Base-by-base conservation (phyloP, 30 jellyfish, hydroid and myxozoan genomes). In the Rhopilema esculentum region DNA sequence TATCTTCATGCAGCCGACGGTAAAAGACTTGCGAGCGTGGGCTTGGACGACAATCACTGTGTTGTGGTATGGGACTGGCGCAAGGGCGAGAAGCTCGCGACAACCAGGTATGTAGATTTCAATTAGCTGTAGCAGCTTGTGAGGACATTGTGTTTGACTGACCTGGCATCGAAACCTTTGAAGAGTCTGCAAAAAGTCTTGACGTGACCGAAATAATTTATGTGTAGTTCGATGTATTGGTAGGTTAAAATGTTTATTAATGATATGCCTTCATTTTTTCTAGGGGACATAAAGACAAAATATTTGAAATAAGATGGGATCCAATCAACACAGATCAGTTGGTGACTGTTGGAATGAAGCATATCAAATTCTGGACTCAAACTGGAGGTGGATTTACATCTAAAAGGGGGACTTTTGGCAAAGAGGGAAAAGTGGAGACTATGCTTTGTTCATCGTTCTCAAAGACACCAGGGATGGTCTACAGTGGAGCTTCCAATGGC, bases 351-450 rank as follows among this genome's bases (percentile, higher is more conserved):
- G 98, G 98, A 16, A 78, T 93, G 74, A 96, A 95, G 50, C 98
- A 93, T 66, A 88, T 93, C 63, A 93, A 93, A 48, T 93, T 93
- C 82, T 93, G 98, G 98, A 88, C 97, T 19, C 96, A 82, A 24
- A 48, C 98, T 20, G 98, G 98, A 8, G 98, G 98, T 52, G 98
- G 98, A n/a, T 83, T 93, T 30, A 93, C 97, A 12, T 84, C 95
- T 2, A 93, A 93, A 52, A 89, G 98, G 62, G 98, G 98, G 50
- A 83, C 96, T 33, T 93, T 80, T 79, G 98, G 98, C 16, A 83
- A 93, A 33, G 80, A 30, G 27, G 97, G 92, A 0, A 93, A 88
- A 71, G 94, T 95, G 72, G 97, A 93, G 33, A 88, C 98, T 32
- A 84, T 80, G 96, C 90, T 93, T 23, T 93, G 98, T 73, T 93